Conservation (phyloP, 2,888 invertebrate species). For the Empis stercorea region DNA sequence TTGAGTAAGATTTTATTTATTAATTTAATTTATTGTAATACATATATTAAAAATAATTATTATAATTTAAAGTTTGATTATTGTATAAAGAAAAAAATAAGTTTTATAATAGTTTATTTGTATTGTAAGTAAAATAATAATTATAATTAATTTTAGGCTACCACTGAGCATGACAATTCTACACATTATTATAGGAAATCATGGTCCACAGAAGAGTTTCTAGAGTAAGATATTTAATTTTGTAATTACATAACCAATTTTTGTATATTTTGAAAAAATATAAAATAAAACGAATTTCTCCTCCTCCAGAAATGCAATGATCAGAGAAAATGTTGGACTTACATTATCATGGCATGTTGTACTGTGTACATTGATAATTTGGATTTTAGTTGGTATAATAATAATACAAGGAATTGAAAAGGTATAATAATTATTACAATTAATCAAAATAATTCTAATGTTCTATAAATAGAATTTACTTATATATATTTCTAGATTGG, state of each 20-base stretch:
- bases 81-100: slow-evolving; percentile 40
- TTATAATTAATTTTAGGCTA: too few relatives aligned
- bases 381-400: slow-evolving; percentile 45
- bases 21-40: slow-evolving; percentile 22
- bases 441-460: slow-evolving; percentile 24
- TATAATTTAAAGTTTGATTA: slow-evolving; percentile 36
- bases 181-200: too few relatives aligned
- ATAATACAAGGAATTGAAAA: not conserved
- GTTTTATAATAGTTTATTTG: slow-evolving; percentile 42
- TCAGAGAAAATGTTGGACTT: too few relatives aligned
- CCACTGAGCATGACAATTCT: too few relatives aligned
- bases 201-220: too few relatives aligned
- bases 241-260: too few relatives aligned
- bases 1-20: slow-evolving; percentile 20
- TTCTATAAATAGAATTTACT: not conserved
- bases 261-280: too few relatives aligned
- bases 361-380: slow-evolving; percentile 3
- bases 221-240: too few relatives aligned
- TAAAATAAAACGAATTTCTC: too few relatives aligned
- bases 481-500: slow-evolving; percentile 5
- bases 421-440: slow-evolving; percentile 41
- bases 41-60: slow-evolving; percentile 37
- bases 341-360: slow-evolving; percentile 1
- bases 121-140: too few relatives aligned
- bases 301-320: too few relatives aligned